phyloP scores from a whole-genome alignment of 1,140 invertebrate species.

The Stegodyphus mimosarum region DNA sequence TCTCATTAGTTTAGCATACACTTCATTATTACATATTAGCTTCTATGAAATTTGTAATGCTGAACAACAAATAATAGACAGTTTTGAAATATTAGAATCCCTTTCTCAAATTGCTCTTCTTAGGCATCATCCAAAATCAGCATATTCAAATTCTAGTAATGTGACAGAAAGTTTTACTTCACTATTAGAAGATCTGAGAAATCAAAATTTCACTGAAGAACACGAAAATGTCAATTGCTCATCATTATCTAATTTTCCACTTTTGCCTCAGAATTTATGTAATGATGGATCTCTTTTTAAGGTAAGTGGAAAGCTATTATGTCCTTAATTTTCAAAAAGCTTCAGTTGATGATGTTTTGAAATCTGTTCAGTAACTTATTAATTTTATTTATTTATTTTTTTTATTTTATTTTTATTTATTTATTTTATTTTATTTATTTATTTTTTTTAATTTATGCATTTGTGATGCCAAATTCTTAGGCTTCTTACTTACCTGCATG shows the following conservation, averaged over 20 bases:
- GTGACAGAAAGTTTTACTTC: conserved; percentile 31
- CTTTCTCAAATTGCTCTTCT: conserved; percentile 46
- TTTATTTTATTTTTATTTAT: no score
- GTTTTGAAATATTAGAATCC: conserved; percentile 44
- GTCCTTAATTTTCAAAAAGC: no score
- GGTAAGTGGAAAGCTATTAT: conserved; percentile 5
- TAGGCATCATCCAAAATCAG: conserved; percentile 47
- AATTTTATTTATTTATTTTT: no score
- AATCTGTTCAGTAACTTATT: no score
- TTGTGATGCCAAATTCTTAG: no score
- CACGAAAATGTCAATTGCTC: conserved; percentile 38
- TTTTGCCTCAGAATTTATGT: conserved; percentile 28
- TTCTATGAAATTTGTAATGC: not conserved
- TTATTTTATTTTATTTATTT: no score
- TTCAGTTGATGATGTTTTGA: no score
- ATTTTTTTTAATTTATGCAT: no score
- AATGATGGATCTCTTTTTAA: conserved; percentile 41
- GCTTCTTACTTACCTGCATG: no score
- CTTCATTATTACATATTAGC: no score
- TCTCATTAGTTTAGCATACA: no score
- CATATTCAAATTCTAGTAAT: conserved; percentile 15
- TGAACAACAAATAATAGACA: conserved; percentile 37
- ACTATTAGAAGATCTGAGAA: conserved; percentile 43
- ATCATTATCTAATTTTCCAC: conserved; percentile 20
- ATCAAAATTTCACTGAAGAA: conserved; percentile 28